These are phyloP conservation scores for Papilio gigon DNA, from an alignment of 2,888 invertebrate genomes.

Conservation along the genomic window DNA sequence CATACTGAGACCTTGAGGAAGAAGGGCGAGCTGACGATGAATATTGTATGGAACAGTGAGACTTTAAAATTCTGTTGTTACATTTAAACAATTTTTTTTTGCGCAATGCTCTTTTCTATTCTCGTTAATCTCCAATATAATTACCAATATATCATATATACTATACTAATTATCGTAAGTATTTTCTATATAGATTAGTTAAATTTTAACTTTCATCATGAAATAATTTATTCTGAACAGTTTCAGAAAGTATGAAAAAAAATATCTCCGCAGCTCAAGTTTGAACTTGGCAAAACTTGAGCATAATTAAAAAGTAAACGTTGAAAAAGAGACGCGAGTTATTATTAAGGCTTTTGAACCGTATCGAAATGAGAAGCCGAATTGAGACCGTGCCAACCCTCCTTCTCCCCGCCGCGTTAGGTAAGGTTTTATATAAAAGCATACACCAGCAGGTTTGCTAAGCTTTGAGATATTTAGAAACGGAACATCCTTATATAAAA, in stretches of 20 bases:
- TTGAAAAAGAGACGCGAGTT: slow-evolving; percentile 30
- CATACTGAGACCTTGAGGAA: too few species aligned
- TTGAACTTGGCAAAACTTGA: slow-evolving; percentile 14
- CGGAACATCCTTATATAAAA: too few species aligned
- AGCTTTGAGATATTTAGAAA: background rate
- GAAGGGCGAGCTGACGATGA: too few species aligned
- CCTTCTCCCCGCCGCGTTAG: background rate
- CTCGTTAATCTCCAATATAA: background rate
- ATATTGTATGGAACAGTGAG: too few species aligned
- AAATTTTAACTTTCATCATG: background rate
- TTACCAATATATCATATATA: background rate
- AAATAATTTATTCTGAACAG: background rate
- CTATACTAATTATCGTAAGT: too few species aligned
- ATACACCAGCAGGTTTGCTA: background rate
- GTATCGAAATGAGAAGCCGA: slow-evolving; percentile 21
- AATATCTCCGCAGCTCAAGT: background rate
- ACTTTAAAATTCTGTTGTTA: too few species aligned
- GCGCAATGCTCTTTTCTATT: too few species aligned
- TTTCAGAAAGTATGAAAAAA: background rate
- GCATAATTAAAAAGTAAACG: slow-evolving; percentile 33
- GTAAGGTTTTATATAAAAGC: background rate
- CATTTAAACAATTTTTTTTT: too few species aligned
- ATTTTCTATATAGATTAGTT: background rate
- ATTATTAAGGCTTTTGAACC: slow-evolving; percentile 37
- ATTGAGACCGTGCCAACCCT: slow-evolving; percentile 21